Conservation (phyloP, 2,797 vertebrate genomes). For the Dipus sagitta region DNA sequence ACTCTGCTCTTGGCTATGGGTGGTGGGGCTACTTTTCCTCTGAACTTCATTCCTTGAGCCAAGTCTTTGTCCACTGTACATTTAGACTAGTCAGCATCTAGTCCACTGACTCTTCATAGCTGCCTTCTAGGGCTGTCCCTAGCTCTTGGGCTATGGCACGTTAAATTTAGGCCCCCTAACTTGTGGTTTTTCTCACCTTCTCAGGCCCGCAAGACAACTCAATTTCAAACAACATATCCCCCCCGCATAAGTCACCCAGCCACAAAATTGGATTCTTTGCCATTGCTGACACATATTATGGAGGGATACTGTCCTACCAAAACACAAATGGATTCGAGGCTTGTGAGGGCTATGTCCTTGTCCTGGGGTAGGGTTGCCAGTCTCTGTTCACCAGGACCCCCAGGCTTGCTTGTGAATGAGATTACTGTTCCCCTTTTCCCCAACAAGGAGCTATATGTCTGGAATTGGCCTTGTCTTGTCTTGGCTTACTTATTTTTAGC, state of each 20-base stretch:
- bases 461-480: no score
- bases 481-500: neutral
- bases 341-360: neutral
- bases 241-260: neutral
- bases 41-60: neutral
- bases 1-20: neutral
- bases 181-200: neutral
- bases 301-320: neutral
- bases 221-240: neutral
- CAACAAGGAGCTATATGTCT: no score
- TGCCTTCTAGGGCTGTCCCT: neutral
- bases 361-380: no score
- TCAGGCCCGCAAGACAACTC: neutral
- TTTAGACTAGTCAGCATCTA: no score
- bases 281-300: neutral
- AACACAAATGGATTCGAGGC: neutral
- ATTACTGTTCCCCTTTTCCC: no score
- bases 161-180: neutral
- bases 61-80: neutral
- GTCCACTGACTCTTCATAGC: neutral
- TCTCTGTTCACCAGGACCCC: neutral
- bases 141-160: no score
- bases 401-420: no score
- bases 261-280: neutral
- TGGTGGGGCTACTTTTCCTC: neutral